A percentile compares a stretch with the other conserved stretches of the same genome.
These are phyloP conservation scores for Drosophila mayaguana DNA, from an alignment of 2,888 invertebrate species.

Conservation along the genomic window DNA sequence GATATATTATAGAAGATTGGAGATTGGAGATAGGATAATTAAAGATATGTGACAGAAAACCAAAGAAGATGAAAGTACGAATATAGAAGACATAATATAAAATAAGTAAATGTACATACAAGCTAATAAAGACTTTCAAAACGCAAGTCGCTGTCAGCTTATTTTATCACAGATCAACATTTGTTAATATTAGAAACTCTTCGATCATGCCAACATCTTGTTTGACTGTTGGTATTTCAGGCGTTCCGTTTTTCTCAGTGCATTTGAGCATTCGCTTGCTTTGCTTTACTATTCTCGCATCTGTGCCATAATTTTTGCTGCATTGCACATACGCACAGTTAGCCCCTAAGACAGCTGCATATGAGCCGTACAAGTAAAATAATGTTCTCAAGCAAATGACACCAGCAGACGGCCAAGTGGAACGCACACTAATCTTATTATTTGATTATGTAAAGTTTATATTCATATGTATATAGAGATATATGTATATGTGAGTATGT, in stretches of 20 bases:
- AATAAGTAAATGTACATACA: not conserved
- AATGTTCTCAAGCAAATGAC: constrained; percentile 26
- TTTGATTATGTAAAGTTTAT: constrained; percentile 48
- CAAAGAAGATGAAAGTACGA: not conserved
- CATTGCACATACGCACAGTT: constrained; percentile 63
- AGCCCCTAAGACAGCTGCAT: constrained; percentile 23
- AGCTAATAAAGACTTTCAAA: not conserved
- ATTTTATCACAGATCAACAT: not conserved
- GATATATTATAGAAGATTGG: too few species aligned
- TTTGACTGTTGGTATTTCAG: not conserved
- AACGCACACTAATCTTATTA: constrained; percentile 34
- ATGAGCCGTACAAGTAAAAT: constrained; percentile 5
- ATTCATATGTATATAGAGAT: too few species aligned
- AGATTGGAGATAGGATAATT: too few species aligned
- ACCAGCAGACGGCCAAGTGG: constrained; percentile 10
- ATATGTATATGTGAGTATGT: not conserved
- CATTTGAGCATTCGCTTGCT: not conserved
- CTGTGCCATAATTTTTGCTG: constrained; percentile 28
- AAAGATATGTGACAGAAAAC: not conserved
- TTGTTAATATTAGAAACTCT: not conserved
- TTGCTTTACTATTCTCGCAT: not conserved
- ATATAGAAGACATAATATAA: not conserved
- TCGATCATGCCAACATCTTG: not conserved
- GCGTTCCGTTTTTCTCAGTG: constrained; percentile 8
- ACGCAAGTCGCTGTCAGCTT: not conserved